Conservation (phyloP, 2,888 invertebrate genomes). For the Allophyes oxyacanthae region DNA sequence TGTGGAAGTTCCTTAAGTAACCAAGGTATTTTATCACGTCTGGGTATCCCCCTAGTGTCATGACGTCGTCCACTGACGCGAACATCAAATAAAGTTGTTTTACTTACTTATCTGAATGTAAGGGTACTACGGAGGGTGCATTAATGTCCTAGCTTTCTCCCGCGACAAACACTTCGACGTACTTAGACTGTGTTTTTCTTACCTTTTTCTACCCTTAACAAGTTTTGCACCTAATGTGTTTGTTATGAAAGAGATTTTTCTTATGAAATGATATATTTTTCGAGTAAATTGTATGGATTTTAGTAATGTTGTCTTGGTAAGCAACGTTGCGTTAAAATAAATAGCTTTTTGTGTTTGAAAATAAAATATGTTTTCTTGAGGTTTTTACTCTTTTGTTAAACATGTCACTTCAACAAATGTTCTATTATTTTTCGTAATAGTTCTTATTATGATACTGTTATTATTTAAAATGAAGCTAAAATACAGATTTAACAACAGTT, state of each 20-base stretch:
- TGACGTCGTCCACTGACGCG: slow-evolving; percentile 74
- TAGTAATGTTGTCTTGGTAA: slow-evolving; percentile 36
- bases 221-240: slow-evolving; percentile 75
- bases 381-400: slow-evolving; percentile 10
- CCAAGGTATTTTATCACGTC: slow-evolving; percentile 69
- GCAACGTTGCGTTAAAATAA: slow-evolving; percentile 33
- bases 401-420: slow-evolving; percentile 8
- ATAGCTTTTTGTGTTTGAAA: slow-evolving; percentile 26
- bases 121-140: slow-evolving; percentile 75
- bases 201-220: slow-evolving; percentile 65
- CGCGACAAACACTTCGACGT: slow-evolving; percentile 61
- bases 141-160: slow-evolving; percentile 77
- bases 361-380: slow-evolving; percentile 13
- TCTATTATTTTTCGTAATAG: slow-evolving; percentile 9
- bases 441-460: not conserved
- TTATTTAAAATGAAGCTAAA: slow-evolving; percentile 13
- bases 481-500: not conserved
- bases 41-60: slow-evolving; percentile 69
- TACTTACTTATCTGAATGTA: slow-evolving; percentile 83
- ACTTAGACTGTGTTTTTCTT: slow-evolving; percentile 64
- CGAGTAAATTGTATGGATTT: slow-evolving; percentile 39
- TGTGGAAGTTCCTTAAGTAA: slow-evolving; percentile 5
- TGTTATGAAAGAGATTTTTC: slow-evolving; percentile 67
- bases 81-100: slow-evolving; percentile 89
- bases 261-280: slow-evolving; percentile 45